Conservation (phyloP, 1,140 invertebrate genomes). For the silkworm (Bombyx mori) region ASM3026992v2 NC_085117.1:10941001-10941500, state of each 20-base stretch:
- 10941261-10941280: background rate
- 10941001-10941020: slow-evolving; percentile 30
- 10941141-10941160: slow-evolving; percentile 65
- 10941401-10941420: too few relatives aligned
- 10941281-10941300: background rate
- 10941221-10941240: background rate
- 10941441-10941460: too few relatives aligned
- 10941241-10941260: background rate
- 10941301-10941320: too few relatives aligned
- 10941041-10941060: slow-evolving; percentile 40
- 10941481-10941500: background rate
- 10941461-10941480: too few relatives aligned
- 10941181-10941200: slow-evolving; percentile 45
- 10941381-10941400: too few relatives aligned
- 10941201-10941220: slow-evolving; percentile 6
- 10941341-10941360: too few relatives aligned
- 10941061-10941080: slow-evolving; percentile 43
- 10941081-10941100: slow-evolving; percentile 58
- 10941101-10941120: slow-evolving; percentile 62
- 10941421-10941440: too few relatives aligned
- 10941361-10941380: too few relatives aligned
- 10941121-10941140: slow-evolving; percentile 57
- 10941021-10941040: slow-evolving; percentile 41
- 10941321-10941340: too few relatives aligned
- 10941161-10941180: slow-evolving; percentile 67